Evolutionary conservation across 2,888 invertebrate genomes (phyloP), one percentile per base, ranked within the genome.

Genomic region (Dorcus hopei): DNA sequence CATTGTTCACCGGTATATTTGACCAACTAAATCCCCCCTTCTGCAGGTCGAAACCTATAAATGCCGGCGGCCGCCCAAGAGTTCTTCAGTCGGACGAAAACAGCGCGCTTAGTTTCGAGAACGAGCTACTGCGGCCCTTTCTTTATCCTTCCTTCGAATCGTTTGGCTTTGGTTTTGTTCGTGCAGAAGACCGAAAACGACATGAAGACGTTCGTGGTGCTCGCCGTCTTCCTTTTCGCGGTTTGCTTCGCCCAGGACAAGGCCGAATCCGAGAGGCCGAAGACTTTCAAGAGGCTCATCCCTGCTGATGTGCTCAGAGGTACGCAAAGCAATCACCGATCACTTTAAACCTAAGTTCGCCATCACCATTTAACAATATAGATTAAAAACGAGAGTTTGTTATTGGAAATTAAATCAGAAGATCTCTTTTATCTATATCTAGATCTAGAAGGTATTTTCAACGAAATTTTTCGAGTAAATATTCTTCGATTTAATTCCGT

Each of bases 291-390:
- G 73, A 83, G 94, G 66, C 81, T 93, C 67, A 93, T 94, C 70
- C 93, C 93, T 43, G 94, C 94, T 70, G 94, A 94, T 79, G 91
- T 93, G 41, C 83, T 94, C 63, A 88, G 94, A 86, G 94, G 94
- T 94, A 81, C 82, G 84, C 82, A 68, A 9, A 58, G 57, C 41
- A 11, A 19, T n/a, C n/a, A 19, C n/a, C 23, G 7, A 7, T 16
- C n/a, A n/a, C 19, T 5, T 50, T 50, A 38, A n/a, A 38, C 14
- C 23, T 9, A 11, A 9, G 3, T 4, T 23, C 11, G 23, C 38
- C 38, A 14, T 33, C 2, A 50, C 38, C 16, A 33, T 33, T 14
- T 33, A 33, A 6, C 6, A 42, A 14, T 42, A 7, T 1, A 5
- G 26, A 4, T 6, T 33, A 19, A 0, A 19, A 2, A 19, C 19